Base-by-base conservation (phyloP, 2,797 vertebrate species). In the Sebastes steindachneri region DNA sequence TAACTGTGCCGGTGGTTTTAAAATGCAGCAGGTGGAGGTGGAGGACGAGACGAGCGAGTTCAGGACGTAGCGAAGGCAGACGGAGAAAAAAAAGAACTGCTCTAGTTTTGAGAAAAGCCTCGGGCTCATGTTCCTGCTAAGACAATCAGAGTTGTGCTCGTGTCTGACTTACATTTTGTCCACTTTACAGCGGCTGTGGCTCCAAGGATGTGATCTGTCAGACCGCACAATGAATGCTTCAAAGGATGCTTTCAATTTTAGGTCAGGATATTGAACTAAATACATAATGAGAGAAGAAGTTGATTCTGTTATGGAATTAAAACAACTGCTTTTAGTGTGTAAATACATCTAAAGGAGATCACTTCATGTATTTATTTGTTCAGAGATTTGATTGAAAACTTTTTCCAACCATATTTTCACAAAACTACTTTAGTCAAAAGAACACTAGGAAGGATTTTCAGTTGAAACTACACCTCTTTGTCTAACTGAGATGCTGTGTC, bases 101-200 rank as follows among this genome's bases (percentile, higher is more conserved):
- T 92, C 88, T 21, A 87, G 45, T 88, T 92, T 65, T 58, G 57
- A 76, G 68, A 79, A 67, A 62, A 62, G 86, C 90, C 88, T 78
- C 28, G 1, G 89, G 92, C 82, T 86, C 68, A 45, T 89, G 82
- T 90, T 88, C 85, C 57, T 48, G 65, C 74, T 79, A 79, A 89
- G 79, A 88, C 87, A 84, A 82, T 91, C 80, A 88, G 48, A 54
- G 72, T 67, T 79, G 68, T 21, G 72, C 75, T 79, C 8, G 1
- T 77, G 79, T 78, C 78, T 73, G 76, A 73, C 79, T 86, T 67
- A 75, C 64, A 68, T 75, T 84, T 65, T 63, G 74, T 88, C 85
- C 83, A 60, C 68, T 85, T 54, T 6, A 71, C 59, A 55, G 37
- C 51, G 1, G 1, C 51, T 17, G 41, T n/a, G 29, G 76, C 79